Base-by-base conservation (phyloP, 1,140 invertebrate genomes). In the Homarus americanus region DNA sequence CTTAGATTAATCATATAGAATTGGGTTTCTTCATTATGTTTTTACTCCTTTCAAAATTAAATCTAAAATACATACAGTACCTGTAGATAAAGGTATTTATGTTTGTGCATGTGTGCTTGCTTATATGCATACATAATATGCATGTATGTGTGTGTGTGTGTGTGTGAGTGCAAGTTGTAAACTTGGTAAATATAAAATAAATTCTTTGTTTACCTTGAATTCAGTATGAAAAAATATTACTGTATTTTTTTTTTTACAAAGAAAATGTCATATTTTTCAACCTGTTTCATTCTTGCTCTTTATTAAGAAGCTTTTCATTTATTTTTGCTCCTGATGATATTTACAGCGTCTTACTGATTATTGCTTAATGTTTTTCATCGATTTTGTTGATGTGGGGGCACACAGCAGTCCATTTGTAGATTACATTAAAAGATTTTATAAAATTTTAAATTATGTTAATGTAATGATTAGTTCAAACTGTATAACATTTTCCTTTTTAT, bases 281-380 rank as follows among this genome's bases (percentile, higher is more conserved):
- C 63, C 53, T 80, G 72, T 84, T 75, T 90, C 72, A 83, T 83
- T 58, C 82, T 84, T 83, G 72, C 73, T 83, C 40, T 82, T 41
- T 38, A 66, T 76, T 66, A 53, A 90, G 69, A 83, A 58, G 63
- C 73, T 83, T 83, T 83, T 40, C 41, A 72, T 89, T 89, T 89
- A 82, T 40, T 79, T n/a, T 40, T 76, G 80, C 79, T 83, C 66
- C 66, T 83, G 79, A 73, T 73, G 69, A 83, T 90, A n/a, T 90
- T 90, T 79, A 82, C 79, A 84, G 88, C 88, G 78, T 90, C 88
- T 69, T 44, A 89, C 78, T 90, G 53, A 66, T 72, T 44, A 32
- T 82, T 40, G 63, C 82, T 66, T 38, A 63, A 82, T 63, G 49
- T 41, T 38, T 40, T 63, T 38, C 53, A 38, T 40, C 12, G 24